Evolutionary conservation across 2,888 invertebrate species (phyloP).

Genomic region (Tenthredo amoena): DNA sequence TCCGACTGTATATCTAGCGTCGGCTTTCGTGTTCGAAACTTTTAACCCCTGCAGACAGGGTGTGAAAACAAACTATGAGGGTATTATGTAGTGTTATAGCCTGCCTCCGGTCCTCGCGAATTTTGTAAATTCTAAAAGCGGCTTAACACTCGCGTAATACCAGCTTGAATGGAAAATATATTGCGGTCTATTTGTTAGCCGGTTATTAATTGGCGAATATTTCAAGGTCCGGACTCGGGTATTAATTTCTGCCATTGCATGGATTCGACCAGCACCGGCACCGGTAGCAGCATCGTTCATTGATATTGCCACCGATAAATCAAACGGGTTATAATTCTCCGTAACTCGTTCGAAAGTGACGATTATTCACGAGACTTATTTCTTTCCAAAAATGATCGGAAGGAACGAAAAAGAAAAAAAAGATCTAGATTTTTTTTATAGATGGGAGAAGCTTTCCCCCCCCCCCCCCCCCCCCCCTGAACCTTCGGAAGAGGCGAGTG

Average conservation of each 20-base stretch:
- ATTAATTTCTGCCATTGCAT: constrained; percentile 48
- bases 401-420: background rate
- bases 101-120: background rate
- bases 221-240: constrained; percentile 41
- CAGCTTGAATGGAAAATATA: constrained; percentile 45
- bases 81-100: background rate
- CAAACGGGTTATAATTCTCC: constrained; percentile 17
- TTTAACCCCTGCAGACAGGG: background rate
- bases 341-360: constrained; percentile 22
- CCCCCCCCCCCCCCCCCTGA: too few relatives aligned
- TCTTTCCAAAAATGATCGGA: background rate
- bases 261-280: background rate
- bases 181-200: constrained; percentile 47
- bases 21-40: background rate
- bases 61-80: background rate
- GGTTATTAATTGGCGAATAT: constrained; percentile 52
- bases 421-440: too few relatives aligned
- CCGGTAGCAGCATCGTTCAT: constrained; percentile 28
- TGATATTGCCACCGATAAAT: constrained; percentile 48
- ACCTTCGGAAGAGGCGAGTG: background rate
- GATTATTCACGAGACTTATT: constrained; percentile 1
- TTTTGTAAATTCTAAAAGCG: constrained; percentile 22
- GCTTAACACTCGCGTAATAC: constrained; percentile 32
- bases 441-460: too few relatives aligned
- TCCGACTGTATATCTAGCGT: background rate